A percentile compares a stretch with the other conserved stretches of the same genome.
Evolutionary conservation across 1,140 invertebrate genomes (phyloP).

Genomic region (Trachymyrmex septentrionalis): DNA sequence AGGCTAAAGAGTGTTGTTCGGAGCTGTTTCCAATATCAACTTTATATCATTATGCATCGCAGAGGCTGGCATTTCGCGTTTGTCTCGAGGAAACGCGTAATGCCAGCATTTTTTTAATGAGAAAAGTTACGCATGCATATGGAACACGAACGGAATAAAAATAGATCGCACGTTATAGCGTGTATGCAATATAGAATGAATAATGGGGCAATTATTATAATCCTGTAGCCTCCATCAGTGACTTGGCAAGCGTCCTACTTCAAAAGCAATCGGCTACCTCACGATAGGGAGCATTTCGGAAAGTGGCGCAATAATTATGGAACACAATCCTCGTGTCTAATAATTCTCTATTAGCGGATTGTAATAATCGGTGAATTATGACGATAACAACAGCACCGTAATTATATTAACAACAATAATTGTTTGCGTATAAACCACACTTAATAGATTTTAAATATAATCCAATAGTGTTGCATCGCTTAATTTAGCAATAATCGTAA

Average conservation of each 20-base stretch:
- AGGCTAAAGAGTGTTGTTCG: background rate
- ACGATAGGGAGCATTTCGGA: conserved; percentile 1
- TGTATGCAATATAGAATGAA: conserved; percentile 5
- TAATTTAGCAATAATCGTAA: background rate
- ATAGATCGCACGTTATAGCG: conserved; percentile 29
- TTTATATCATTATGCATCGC: background rate
- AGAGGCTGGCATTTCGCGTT: background rate
- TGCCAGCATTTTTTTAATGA: conserved; percentile 28
- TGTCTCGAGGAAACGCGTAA: conserved; percentile 5
- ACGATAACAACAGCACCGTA: background rate
- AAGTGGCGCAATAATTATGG: background rate
- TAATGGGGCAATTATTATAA: conserved; percentile 52
- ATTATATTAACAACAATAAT: background rate
- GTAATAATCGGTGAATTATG: background rate
- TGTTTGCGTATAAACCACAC: background rate
- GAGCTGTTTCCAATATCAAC: background rate
- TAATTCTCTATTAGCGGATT: background rate
- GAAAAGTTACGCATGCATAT: conserved; percentile 33
- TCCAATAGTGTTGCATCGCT: background rate
- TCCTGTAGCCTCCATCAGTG: background rate
- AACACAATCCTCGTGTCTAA: background rate
- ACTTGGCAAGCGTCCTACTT: conserved; percentile 40
- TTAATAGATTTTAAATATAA: conserved; percentile 15
- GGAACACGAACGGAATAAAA: conserved; percentile 30
- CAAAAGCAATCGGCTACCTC: background rate